phyloP scores from a whole-genome alignment of 2,113 vertebrate species.

The Sebastes fasciatus region DNA sequence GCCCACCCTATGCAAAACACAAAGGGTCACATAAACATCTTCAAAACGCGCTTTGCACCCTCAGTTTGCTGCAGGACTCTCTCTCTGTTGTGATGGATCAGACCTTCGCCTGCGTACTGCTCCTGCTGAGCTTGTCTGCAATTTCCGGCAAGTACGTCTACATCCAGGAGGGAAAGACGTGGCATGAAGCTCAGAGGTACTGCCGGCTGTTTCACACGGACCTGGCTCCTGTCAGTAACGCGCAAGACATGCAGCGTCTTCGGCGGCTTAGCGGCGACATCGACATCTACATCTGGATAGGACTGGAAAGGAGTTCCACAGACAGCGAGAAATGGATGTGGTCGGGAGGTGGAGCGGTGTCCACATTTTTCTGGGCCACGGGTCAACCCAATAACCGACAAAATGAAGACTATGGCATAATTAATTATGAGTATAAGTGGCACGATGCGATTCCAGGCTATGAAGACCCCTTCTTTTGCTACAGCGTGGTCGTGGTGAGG shows the following conservation, averaged over 20 bases:
- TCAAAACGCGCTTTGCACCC: background rate
- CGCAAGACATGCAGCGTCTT: background rate
- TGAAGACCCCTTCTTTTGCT: conserved; percentile 10
- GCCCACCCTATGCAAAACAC: conserved; percentile 48
- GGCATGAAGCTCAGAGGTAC: conserved; percentile 12
- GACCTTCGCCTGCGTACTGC: background rate
- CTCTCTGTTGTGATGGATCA: conserved; percentile 9
- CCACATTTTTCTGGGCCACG: rapidly evolving
- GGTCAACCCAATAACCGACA: rapidly evolving
- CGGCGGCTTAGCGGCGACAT: rapidly evolving
- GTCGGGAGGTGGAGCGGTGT: conserved; percentile 48
- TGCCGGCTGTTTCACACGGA: conserved; percentile 36
- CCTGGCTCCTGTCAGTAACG: conserved; percentile 34
- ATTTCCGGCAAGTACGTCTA: conserved; percentile 44
- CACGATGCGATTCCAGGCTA: rapidly evolving
- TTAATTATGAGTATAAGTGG: rapidly evolving
- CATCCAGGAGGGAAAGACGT: rapidly evolving
- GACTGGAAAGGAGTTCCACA: conserved; percentile 5
- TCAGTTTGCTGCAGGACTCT: background rate
- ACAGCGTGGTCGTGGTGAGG: conserved; percentile 7
- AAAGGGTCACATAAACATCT: background rate
- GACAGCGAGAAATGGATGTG: conserved; percentile 12
- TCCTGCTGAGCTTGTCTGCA: conserved; percentile 32
- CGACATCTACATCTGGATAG: background rate
- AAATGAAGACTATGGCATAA: rapidly evolving